Base-by-base conservation (phyloP, 2,888 invertebrate species). In the Branchipolynoe longqiensis region DNA sequence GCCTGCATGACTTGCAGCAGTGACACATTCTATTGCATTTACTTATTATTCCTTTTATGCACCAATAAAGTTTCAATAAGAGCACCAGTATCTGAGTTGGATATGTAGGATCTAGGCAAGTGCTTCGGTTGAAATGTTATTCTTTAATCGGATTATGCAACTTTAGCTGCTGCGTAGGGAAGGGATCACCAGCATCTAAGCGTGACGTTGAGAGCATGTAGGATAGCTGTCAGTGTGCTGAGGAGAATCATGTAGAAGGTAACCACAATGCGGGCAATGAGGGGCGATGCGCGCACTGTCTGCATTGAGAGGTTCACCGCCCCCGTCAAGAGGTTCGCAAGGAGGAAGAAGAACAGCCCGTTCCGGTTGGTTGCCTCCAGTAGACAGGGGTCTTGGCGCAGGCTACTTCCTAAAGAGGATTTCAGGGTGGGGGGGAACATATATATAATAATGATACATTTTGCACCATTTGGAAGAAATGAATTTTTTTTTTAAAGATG, bases 301-400 rank as follows among this genome's bases (percentile, higher is more conserved):
- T 95, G 94, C 22, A 96, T 93, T 18, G 94, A 93, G 91, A 97
- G 94, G 94, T 98, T 98, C 4, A 98, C 95, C 1, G 95, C 91
- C 14, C 98, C 98, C 0, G 98, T 99, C 25, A 97, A 92, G 41
- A 98, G 89, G 94, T 99, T 99, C 0, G 96, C 96, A 22, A 96
- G 88, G 83, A 99, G 94, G 93, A 99, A 99, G 93, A 96, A 97
- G n/a, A 95, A 92, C 41, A 98, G 94, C 0, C 97, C 97, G 94
- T 97, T 97, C 88, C 95, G 95, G 94, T 97, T 97, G 40, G 98
- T 95, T 28, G 96, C 95, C 89, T 96, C 95, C 83, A 96, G 95
- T 87, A 97, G 87, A 85, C 90, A 88, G 33, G 33, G 8, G 31
- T 12, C 8, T 28, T 58, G 62, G 14, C 58, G 82, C 12, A 36